Percentiles rank a stretch among this genome's conserved stretches.
phyloP scores from a whole-genome alignment of 2,113 vertebrate genomes.

The Malurus cyaneus region DNA sequence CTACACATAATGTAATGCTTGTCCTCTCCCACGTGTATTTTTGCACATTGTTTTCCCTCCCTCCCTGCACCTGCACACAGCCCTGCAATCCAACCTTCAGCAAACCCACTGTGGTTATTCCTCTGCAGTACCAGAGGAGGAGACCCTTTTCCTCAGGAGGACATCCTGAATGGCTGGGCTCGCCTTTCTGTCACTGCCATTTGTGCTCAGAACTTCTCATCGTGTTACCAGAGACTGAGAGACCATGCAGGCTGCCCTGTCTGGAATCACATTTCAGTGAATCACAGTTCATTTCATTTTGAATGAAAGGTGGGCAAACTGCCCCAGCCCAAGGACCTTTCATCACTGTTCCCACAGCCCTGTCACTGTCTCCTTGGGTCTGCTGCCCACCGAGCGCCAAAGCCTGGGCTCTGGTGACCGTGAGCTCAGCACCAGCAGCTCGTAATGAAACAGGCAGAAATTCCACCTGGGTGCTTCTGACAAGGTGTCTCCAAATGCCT shows the following conservation, averaged over 20 bases:
- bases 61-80: not conserved
- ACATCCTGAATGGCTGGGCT: not conserved
- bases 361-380: not conserved
- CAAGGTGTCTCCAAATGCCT: not conserved
- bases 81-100: accelerated
- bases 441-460: not conserved
- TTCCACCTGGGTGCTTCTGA: not conserved
- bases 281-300: too few species aligned
- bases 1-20: accelerated
- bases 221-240: not conserved
- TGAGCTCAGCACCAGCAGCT: not conserved
- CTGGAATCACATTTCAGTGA: not conserved
- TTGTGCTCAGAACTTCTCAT: not conserved
- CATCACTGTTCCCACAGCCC: not conserved
- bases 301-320: not conserved
- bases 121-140: not conserved
- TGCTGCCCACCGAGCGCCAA: not conserved
- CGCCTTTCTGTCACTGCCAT: accelerated
- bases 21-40: not conserved
- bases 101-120: not conserved
- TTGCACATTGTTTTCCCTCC: not conserved
- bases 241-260: not conserved
- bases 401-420: accelerated
- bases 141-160: not conserved
- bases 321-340: not conserved